Conservation (phyloP, 2,113 vertebrate species). For the Mus spicilegus region DNA sequence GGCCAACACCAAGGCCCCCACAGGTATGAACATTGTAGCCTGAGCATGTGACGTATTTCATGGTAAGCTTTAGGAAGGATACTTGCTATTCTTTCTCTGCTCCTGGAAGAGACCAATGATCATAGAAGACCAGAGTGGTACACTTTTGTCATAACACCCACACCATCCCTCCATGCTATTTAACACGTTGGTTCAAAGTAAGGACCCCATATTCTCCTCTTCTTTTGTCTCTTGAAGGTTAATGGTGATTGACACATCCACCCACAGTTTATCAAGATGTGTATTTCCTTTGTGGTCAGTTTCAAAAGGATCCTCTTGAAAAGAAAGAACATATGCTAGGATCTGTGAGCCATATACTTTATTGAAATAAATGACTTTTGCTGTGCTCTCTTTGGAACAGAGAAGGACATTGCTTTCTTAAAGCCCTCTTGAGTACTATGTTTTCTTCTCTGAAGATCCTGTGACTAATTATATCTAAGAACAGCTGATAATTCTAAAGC, state of each 20-base stretch:
- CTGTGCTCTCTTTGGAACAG: neutral
- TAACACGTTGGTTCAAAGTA: neutral
- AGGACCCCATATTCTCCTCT: neutral
- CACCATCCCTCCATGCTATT: neutral
- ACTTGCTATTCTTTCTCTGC: neutral
- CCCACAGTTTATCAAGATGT: neutral
- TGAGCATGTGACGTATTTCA: neutral
- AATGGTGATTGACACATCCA: neutral
- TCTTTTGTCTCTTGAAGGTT: neutral
- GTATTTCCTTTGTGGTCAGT: slow-evolving; percentile 3
- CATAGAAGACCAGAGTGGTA: neutral
- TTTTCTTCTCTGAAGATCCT: neutral
- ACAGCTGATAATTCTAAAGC: neutral
- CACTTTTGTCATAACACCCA: neutral
- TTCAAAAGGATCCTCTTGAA: slow-evolving; percentile 30
- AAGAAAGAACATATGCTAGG: neutral
- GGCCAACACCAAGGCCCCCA: too few relatives aligned
- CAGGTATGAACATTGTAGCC: too few relatives aligned
- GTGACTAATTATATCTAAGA: neutral
- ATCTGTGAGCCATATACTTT: neutral
- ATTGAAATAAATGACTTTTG: slow-evolving; percentile 14
- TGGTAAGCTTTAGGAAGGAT: neutral
- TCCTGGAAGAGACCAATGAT: neutral
- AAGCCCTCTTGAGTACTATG: neutral
- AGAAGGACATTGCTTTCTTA: neutral